Conservation (phyloP, 2,888 invertebrate species). For the Agriopis aurantiaria region DNA sequence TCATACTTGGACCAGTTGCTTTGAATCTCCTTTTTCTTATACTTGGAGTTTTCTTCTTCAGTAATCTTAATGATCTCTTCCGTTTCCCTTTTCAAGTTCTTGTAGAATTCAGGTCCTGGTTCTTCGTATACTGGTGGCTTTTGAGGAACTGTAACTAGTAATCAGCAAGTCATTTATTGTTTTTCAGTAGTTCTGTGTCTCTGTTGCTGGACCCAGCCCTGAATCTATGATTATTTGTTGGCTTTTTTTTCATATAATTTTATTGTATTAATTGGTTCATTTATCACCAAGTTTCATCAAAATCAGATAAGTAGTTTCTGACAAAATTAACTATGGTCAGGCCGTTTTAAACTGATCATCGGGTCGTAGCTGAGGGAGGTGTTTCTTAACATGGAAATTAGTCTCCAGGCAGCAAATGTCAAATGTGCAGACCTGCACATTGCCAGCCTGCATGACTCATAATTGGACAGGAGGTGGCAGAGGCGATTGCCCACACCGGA, state of each 20-base stretch:
- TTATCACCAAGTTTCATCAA: no score
- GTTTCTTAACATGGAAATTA: neutral
- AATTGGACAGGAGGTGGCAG: neutral
- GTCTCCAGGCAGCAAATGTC: neutral
- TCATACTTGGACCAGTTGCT: constrained; percentile 84
- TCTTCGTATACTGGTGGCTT: constrained; percentile 66
- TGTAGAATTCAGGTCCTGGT: constrained; percentile 77
- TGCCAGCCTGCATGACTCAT: neutral
- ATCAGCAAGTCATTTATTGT: no score
- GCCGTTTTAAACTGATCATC: no score
- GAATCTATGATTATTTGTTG: no score
- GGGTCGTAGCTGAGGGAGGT: no score
- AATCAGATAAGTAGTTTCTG: no score
- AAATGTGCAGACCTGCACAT: neutral
- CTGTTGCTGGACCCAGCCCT: no score
- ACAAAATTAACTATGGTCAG: no score
- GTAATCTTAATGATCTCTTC: constrained; percentile 81
- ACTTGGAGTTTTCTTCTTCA: constrained; percentile 76
- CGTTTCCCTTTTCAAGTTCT: constrained; percentile 75
- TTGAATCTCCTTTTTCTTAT: constrained; percentile 81
- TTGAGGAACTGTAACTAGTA: constrained; percentile 60
- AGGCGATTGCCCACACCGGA: neutral
- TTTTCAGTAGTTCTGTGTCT: no score
- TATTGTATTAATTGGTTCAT: no score
- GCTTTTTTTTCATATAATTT: no score